Evolutionary conservation across 2,888 invertebrate species (phyloP).

Genomic region (Dendrolimus pini): DNA sequence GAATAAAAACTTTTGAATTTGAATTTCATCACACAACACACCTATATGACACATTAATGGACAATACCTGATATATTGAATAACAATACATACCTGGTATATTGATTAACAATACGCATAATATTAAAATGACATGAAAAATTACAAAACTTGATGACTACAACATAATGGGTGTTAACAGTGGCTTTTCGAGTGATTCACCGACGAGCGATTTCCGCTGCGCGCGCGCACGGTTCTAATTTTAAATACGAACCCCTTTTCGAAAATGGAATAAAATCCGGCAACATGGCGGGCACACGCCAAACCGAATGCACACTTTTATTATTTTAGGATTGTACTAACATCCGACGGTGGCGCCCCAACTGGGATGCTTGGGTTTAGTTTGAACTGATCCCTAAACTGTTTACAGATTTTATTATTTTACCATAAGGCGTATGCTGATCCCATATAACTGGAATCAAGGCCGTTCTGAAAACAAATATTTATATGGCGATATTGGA

Average conservation of each 20-base stretch:
- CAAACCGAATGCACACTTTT: constrained; percentile 24
- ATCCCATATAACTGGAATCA: no score
- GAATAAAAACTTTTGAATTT: no score
- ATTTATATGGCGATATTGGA: no score
- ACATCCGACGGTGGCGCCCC: constrained; percentile 29
- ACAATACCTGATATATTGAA: no score
- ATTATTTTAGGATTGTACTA: constrained; percentile 56
- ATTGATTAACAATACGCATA: no score
- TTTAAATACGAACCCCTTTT: constrained; percentile 66
- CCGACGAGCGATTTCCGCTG: constrained; percentile 60
- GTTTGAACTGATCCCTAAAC: no score
- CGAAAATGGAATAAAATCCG: constrained; percentile 63
- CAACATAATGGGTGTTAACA: constrained; percentile 12
- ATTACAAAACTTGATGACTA: constrained; percentile 1
- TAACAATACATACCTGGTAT: no score
- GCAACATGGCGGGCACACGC: constrained; percentile 14
- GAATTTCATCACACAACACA: no score
- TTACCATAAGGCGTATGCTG: no score
- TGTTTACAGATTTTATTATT: no score
- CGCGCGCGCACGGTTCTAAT: constrained; percentile 56
- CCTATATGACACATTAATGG: no score
- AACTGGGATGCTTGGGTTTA: constrained; percentile 14
- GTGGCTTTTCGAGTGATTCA: constrained; percentile 45
- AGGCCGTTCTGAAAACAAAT: no score
- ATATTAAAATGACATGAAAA: neutral